These are phyloP conservation scores for Dendroctonus valens DNA, from an alignment of 1,140 invertebrate genomes.

Conservation along the genomic window DNA sequence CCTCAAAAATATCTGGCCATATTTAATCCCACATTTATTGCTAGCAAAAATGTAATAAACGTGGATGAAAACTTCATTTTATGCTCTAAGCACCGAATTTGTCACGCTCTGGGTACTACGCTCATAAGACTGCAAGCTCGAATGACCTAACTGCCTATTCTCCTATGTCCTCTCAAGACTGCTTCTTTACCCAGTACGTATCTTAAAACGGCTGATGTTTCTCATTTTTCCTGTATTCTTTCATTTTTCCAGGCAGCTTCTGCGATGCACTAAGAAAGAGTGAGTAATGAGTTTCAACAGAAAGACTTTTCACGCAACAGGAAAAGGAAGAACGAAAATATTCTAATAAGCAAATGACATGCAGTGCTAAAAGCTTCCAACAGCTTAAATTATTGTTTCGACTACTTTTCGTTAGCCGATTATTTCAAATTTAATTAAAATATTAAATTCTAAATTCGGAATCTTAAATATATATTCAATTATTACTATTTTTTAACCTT, in stretches of 20 bases:
- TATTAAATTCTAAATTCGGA: too few relatives aligned
- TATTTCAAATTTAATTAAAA: too few relatives aligned
- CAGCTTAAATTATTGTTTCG: too few relatives aligned
- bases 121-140: constrained; percentile 13
- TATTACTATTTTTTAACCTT: too few relatives aligned
- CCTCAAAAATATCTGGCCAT: too few relatives aligned
- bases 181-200: constrained; percentile 14
- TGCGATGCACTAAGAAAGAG: constrained; percentile 12
- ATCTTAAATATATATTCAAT: too few relatives aligned
- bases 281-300: background rate
- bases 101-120: constrained; percentile 5
- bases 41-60: too few relatives aligned
- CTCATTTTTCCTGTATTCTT: constrained; percentile 21
- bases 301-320: background rate
- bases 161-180: constrained; percentile 16
- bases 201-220: constrained; percentile 16
- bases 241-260: constrained; percentile 18
- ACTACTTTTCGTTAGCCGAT: too few relatives aligned
- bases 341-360: background rate
- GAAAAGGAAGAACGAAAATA: too few relatives aligned
- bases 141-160: constrained; percentile 20
- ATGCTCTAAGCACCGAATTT: constrained; percentile 15
- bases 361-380: too few relatives aligned
- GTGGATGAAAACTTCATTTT: background rate
- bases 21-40: too few relatives aligned